Evolutionary conservation across 2,888 invertebrate species (phyloP), one percentile per base, ranked within the genome.

Genomic region (Chalcosyrphus nemorum): DNA sequence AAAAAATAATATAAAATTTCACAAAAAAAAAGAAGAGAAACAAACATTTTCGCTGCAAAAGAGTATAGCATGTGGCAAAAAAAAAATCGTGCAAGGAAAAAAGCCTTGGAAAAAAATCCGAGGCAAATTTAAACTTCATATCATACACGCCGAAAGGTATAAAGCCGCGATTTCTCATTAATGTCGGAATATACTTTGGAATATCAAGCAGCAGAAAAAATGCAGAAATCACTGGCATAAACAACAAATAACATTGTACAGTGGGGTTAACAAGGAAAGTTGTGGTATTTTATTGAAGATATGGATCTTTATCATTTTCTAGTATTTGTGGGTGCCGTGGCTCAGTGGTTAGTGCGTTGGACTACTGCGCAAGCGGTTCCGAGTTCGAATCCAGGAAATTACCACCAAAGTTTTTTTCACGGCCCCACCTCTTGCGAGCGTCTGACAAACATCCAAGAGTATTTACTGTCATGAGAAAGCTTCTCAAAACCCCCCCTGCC

Each of bases 121-220:
- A 56, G 57, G 57, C 13, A 59, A 41, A 66, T 75, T 75, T 65
- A 65, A 75, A 57, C 38, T 65, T 65, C 27, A 50, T 75, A 75
- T 75, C 56, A 35, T 56, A 57, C n/a, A n/a, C 11, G 75, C 75
- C 75, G 65, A 75, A 38, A 65, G 75, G 75, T 65, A 57, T 65
- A n/a, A n/a, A 57, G 35, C 75, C 50, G 75, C 45, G 75, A 75
- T 65, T 75, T 75, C 56, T 56, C 74, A 74, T 74, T 74, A 74
- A 56, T 63, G 74, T 56, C 63, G 65, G 45, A 21, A 63, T 38
- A 70, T 41, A 59, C 11, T 59, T 38, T 59, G 57, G 41, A 41
- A 38, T 17, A 32, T 32, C 54, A 54, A 32, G n/a, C 17, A 56
- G 50, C n/a, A 50, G n/a, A 13, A 43, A 32, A 68, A 43, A 29